Conservation (phyloP, 2,797 vertebrate species). For the Anableps anableps region DNA sequence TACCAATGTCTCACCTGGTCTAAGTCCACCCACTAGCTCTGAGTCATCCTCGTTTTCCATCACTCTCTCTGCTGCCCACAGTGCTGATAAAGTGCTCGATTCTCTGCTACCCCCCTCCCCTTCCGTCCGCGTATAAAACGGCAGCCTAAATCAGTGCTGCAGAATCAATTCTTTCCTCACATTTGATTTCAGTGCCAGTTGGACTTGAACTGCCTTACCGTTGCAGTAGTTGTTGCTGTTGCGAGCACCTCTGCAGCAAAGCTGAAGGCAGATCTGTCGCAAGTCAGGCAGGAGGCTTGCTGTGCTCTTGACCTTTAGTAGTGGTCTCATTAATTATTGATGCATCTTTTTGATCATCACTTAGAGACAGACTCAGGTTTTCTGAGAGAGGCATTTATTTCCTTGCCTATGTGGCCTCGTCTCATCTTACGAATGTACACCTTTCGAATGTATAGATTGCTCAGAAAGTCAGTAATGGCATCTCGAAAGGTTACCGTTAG, state of each 20-base stretch:
- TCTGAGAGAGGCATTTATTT: conserved; percentile 29
- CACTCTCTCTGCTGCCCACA: conserved; percentile 69
- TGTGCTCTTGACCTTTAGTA: conserved; percentile 67
- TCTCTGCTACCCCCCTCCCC: conserved; percentile 20
- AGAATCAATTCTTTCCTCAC: conserved; percentile 61
- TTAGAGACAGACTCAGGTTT: conserved; percentile 43
- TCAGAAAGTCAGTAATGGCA: conserved; percentile 20
- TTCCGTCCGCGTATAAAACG: conserved; percentile 11
- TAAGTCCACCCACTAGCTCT: conserved; percentile 73
- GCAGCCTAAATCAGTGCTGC: conserved; percentile 53
- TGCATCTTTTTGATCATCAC: conserved; percentile 55
- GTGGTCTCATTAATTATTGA: conserved; percentile 72
- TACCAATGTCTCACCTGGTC: conserved; percentile 73
- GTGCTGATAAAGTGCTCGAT: conserved; percentile 58
- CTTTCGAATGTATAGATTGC: conserved; percentile 16
- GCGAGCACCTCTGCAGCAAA: conserved; percentile 55
- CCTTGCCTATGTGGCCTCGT: background rate
- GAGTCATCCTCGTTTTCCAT: conserved; percentile 68
- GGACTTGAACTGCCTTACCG: conserved; percentile 44
- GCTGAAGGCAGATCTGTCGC: conserved; percentile 50
- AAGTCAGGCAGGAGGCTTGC: conserved; percentile 38
- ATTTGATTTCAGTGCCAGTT: conserved; percentile 63
- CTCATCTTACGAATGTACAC: background rate
- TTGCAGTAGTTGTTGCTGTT: conserved; percentile 49
- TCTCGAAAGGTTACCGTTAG: conserved; percentile 5